Evolutionary conservation across 35 echinoderm and acorn worm species (phyloP).

Genomic region (Ophioderma brevispina): DNA sequence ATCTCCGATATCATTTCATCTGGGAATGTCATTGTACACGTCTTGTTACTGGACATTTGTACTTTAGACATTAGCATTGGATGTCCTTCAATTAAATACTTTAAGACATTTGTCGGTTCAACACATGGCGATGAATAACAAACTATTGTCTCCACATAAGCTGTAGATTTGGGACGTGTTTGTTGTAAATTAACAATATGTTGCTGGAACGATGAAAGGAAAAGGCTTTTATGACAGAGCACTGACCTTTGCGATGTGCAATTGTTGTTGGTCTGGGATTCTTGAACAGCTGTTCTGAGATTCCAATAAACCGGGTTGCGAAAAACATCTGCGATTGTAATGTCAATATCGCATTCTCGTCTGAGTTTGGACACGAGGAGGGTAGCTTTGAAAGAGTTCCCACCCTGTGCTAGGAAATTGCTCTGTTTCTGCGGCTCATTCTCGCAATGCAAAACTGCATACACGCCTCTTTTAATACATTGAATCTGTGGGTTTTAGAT

Average conservation of each 20-base stretch:
- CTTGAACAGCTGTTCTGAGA: background rate
- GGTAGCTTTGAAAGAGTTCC: background rate
- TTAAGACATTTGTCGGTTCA: background rate
- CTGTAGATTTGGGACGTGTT: slow-evolving; percentile 5
- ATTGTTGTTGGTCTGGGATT: background rate
- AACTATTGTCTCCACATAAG: slow-evolving; percentile 2
- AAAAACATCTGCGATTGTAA: background rate
- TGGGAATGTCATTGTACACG: background rate
- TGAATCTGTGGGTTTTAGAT: background rate
- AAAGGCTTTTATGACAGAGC: background rate
- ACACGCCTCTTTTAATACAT: slow-evolving; percentile 4
- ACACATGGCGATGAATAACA: background rate
- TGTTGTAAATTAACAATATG: background rate
- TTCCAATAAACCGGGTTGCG: background rate
- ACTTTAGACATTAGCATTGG: slow-evolving; percentile 6
- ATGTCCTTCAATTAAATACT: background rate
- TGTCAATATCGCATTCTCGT: background rate
- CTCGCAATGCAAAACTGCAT: background rate
- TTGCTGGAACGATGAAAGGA: background rate
- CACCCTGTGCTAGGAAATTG: background rate
- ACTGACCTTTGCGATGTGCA: background rate
- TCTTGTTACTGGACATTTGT: background rate
- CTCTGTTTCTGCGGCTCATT: background rate
- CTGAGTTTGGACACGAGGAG: background rate
- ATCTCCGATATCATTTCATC: background rate